Base-by-base conservation (phyloP, 2,888 invertebrate species). In the Ophion costatus region DNA sequence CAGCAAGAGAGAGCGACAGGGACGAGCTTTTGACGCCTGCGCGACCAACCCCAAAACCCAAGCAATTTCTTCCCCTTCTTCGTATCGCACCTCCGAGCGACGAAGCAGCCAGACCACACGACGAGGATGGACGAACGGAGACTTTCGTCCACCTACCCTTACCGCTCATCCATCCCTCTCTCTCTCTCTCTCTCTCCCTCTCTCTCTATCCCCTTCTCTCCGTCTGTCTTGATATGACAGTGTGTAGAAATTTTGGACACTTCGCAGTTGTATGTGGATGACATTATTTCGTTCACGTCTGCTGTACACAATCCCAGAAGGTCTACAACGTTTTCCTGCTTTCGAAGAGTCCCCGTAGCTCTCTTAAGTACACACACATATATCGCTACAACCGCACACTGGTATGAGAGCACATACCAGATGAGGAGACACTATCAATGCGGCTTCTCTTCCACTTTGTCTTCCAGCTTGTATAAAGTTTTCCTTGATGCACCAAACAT, bases 1-100 rank as follows among this genome's bases (percentile, higher is more conserved):
- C 66, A 42, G 67, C 6, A n/a, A 24, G 9, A 20, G 66, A 51
- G 70, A 63, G 33, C 61, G 70, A 66, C 38, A 57, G 51, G 70
- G 78, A 75, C 57, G 63, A 67, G 56, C n/a, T 9, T 64, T 67
- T 74, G 82, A 85, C 85, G 85, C 88, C 86, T 86, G 85, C 86
- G 76, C 80, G 83, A 87, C 70, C 67, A 86, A 85, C 86, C 87
- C 80, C 82, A 80, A 80, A 77, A 80, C 63, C 84, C 86, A 57
- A 84, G 71, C 80, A 86, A 77, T 79, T 77, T 80, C 79, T 80
- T 63, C 76, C 80, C 76, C 77, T 76, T 45, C 66, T 70, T 75
- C 78, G 75, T 75, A 77, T 84, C 74, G 74, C 82, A 74, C 80
- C 83, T 75, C 29, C 63, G 17, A 77, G 70, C 66, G 77, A 83